Evolutionary conservation across 2,888 invertebrate species (phyloP).

Genomic region (Euplexia lucipara): DNA sequence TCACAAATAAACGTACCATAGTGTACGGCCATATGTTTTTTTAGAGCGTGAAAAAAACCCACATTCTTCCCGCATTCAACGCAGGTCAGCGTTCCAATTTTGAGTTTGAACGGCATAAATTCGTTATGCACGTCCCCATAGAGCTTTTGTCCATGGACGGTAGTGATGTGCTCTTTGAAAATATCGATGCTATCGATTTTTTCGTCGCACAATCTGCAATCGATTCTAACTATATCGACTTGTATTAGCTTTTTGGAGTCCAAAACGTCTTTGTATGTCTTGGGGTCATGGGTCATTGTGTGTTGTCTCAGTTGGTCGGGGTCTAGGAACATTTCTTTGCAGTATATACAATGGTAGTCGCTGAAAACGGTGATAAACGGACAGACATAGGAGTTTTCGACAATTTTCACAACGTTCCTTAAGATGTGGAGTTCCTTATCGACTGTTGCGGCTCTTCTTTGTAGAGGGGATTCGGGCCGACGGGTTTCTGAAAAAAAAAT

Average conservation of each 20-base stretch:
- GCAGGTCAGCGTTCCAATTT: slow-evolving; percentile 71
- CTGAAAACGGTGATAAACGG: slow-evolving; percentile 79
- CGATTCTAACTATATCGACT: slow-evolving; percentile 77
- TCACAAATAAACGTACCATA: slow-evolving; percentile 76
- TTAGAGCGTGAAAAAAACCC: slow-evolving; percentile 72
- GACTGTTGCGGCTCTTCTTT: slow-evolving; percentile 6
- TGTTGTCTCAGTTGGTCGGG: slow-evolving; percentile 76
- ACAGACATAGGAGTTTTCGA: slow-evolving; percentile 78
- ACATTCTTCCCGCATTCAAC: slow-evolving; percentile 72
- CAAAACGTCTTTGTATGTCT: slow-evolving; percentile 67
- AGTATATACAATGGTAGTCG: slow-evolving; percentile 78
- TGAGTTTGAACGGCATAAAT: slow-evolving; percentile 79
- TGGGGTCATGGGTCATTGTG: slow-evolving; percentile 75
- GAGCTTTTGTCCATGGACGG: slow-evolving; percentile 69
- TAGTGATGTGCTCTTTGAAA: slow-evolving; percentile 76
- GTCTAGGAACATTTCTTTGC: slow-evolving; percentile 77
- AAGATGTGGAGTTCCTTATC: slow-evolving; percentile 51
- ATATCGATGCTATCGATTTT: slow-evolving; percentile 73
- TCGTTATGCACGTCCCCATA: slow-evolving; percentile 70
- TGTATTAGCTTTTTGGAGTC: slow-evolving; percentile 71
- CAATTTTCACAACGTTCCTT: slow-evolving; percentile 71
- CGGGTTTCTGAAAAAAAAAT: slow-evolving; percentile 27
- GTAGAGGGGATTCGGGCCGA: slow-evolving; percentile 7
- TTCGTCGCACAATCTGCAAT: slow-evolving; percentile 74
- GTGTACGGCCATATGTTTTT: slow-evolving; percentile 74